These are phyloP conservation scores for Oncorhynchus mykiss DNA, from an alignment of 2,113 vertebrate species.

Conservation along the genomic window DNA sequence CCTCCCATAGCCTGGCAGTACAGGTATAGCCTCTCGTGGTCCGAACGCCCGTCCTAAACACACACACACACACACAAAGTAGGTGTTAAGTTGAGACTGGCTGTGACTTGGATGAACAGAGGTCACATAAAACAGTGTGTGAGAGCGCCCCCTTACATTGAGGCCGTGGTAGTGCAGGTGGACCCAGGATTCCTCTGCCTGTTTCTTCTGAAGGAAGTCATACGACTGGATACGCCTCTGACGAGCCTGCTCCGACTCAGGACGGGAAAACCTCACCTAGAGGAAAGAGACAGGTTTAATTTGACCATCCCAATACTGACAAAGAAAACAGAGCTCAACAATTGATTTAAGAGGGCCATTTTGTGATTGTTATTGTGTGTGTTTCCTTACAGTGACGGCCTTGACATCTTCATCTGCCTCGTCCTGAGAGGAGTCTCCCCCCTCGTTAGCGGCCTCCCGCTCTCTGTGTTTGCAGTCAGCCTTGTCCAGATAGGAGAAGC, in stretches of 20 bases:
- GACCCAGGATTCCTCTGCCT: conserved; percentile 94
- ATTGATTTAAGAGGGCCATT: not conserved
- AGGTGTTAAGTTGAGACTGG: too few species aligned
- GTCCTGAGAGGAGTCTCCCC: conserved; percentile 96
- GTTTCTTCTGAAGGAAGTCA: conserved; percentile 96
- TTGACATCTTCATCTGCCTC: conserved; percentile 95
- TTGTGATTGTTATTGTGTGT: not conserved
- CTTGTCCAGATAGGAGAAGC: conserved; percentile 95
- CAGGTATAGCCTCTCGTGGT: conserved; percentile 94
- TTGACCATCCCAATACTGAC: not conserved
- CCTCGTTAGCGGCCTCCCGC: conserved; percentile 92
- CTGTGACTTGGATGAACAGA: not conserved
- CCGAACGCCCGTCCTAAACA: conserved; percentile 87
- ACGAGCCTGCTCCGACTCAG: conserved; percentile 92
- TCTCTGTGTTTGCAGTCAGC: conserved; percentile 93
- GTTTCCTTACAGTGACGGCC: conserved; percentile 85
- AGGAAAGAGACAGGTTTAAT: not conserved
- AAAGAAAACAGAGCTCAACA: not conserved
- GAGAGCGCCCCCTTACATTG: conserved; percentile 69
- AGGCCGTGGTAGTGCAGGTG: conserved; percentile 86
- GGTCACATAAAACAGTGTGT: not conserved
- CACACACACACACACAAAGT: not conserved
- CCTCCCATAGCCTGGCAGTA: conserved; percentile 85
- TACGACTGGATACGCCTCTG: conserved; percentile 94
- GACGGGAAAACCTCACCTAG: conserved; percentile 93